Percentiles rank a stretch among this genome's conserved stretches.
These are phyloP conservation scores for Cydia pomonella DNA, from an alignment of 1,140 invertebrate genomes.

Conservation along the genomic window DNA sequence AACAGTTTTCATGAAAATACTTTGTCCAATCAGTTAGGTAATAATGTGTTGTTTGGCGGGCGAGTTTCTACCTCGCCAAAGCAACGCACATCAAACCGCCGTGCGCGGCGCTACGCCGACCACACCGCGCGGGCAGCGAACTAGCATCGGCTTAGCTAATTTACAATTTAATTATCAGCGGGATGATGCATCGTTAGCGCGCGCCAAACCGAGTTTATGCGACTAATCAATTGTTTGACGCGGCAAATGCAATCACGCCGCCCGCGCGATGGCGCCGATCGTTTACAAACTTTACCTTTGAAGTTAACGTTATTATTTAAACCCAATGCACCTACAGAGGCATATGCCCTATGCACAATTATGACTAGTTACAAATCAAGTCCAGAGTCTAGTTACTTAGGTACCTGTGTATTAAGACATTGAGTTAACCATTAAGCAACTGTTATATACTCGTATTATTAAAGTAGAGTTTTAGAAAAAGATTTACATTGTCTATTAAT, in stretches of 20 bases:
- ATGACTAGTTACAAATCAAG: not conserved
- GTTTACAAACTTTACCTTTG: conserved; percentile 30
- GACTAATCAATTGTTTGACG: conserved; percentile 81
- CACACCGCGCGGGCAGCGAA: conserved; percentile 57
- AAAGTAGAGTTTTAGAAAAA: not conserved
- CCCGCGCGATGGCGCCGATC: conserved; percentile 46
- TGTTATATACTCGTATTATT: not conserved
- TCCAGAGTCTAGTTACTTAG: not conserved
- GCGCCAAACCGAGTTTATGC: conserved; percentile 79
- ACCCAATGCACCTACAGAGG: not conserved
- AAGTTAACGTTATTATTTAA: conserved; percentile 20
- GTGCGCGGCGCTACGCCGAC: conserved; percentile 41
- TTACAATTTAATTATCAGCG: conserved; percentile 80
- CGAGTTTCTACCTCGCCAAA: conserved; percentile 34
- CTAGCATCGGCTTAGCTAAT: conserved; percentile 78
- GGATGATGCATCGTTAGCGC: conserved; percentile 78
- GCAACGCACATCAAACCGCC: conserved; percentile 48
- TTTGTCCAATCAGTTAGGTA: not conserved
- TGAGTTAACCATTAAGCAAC: not conserved
- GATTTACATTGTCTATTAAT: not conserved
- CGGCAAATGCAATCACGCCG: conserved; percentile 76
- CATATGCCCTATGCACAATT: not conserved
- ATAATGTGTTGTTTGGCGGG: not conserved
- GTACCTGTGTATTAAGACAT: not conserved
- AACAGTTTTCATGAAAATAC: not conserved